phyloP scores from a whole-genome alignment of 2,888 invertebrate genomes.

The Catotricha subobsoleta region DNA sequence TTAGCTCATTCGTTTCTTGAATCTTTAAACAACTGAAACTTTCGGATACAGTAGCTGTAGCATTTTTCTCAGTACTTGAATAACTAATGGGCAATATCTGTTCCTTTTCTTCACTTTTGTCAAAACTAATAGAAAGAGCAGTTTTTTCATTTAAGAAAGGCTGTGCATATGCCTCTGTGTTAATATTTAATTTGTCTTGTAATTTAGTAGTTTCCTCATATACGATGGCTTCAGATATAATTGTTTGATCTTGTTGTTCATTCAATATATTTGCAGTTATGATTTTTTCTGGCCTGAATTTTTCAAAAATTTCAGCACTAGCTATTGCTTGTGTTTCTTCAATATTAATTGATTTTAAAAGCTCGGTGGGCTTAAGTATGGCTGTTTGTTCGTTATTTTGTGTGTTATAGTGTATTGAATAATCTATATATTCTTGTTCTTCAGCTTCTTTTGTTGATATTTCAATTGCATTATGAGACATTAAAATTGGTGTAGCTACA shows the following conservation, averaged over 20 bases:
- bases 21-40: background rate
- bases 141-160: too few relatives aligned
- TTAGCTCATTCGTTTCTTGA: slow-evolving; percentile 11
- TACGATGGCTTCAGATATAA: slow-evolving; percentile 23
- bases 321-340: slow-evolving; percentile 30
- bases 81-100: too few relatives aligned
- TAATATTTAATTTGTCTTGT: too few relatives aligned
- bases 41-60: background rate
- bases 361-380: slow-evolving; percentile 19
- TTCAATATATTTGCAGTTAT: slow-evolving; percentile 21
- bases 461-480: slow-evolving; percentile 35
- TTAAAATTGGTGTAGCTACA: slow-evolving; percentile 35
- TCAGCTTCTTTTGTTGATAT: slow-evolving; percentile 30
- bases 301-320: slow-evolving; percentile 27
- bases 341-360: slow-evolving; percentile 29
- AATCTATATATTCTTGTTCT: slow-evolving; percentile 31
- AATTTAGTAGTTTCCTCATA: slow-evolving; percentile 24
- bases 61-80: too few relatives aligned
- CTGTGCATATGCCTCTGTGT: too few relatives aligned
- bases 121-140: too few relatives aligned
- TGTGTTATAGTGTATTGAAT: too few relatives aligned
- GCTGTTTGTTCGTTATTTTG: slow-evolving; percentile 24
- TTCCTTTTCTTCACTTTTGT: too few relatives aligned
- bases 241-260: slow-evolving; percentile 23
- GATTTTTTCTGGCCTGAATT: slow-evolving; percentile 15